Evolutionary conservation across 1,140 invertebrate genomes (phyloP), one percentile per base, ranked within the genome.

Genomic region (Eumaeus atala): DNA sequence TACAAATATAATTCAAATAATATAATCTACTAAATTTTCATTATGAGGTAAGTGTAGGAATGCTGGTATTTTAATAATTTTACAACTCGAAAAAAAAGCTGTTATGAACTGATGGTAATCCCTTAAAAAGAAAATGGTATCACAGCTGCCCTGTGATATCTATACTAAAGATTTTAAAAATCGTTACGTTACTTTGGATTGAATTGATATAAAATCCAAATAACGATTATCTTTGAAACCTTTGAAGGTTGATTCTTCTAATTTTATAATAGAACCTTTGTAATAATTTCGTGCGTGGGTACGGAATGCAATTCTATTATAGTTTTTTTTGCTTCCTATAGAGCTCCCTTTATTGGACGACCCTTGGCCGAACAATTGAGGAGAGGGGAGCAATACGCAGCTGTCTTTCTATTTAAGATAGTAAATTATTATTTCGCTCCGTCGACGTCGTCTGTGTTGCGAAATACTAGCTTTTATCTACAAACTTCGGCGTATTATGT

Each of bases 321-420:
- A 57, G 59, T 74, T 76, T 76, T 81, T n/a, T 80, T 72, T 72
- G 63, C 67, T 59, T 7, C 61, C 44, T 64, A 67, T 67, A 74
- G 70, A 79, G 75, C 74, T 81, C 77, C 73, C 78, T 65, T 70
- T 74, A 70, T 77, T 67, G 66, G 73, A 72, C 80, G 80, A 81
- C 79, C 77, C 80, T 79, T 74, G 74, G 71, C 61, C 67, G 72
- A 76, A 83, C 80, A 81, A 86, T 76, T 72, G 69, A 66, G 70
- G 55, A 54, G 74, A 77, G 76, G 77, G 80, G 78, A 72, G 65
- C 70, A 57, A 66, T 59, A 74, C 77, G 80, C 83, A 86, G 83
- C 83, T 86, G 83, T 79, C 74, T 71, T 79, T 81, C 79, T 70
- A 74, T 75, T 77, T 73, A 64, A 64, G 55, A 66, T 64, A 53